Conservation (phyloP, 2,888 invertebrate genomes). For the Mystacides longicornis region DNA sequence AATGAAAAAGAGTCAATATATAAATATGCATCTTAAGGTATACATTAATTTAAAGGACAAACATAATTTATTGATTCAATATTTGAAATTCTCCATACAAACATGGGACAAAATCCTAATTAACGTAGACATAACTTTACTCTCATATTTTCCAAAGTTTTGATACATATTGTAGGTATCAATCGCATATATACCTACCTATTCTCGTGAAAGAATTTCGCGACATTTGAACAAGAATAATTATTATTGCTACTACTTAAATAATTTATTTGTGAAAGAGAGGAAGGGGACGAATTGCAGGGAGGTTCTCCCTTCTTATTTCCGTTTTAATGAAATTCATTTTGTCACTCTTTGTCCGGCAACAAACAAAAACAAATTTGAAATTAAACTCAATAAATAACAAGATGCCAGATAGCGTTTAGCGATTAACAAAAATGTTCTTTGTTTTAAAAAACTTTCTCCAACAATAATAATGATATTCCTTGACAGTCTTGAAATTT, state of each 20-base stretch:
- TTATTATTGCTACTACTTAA: constrained; percentile 2
- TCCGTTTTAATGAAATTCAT: not conserved
- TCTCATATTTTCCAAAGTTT: too few relatives aligned
- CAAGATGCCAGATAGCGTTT: not conserved
- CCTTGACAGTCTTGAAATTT: not conserved
- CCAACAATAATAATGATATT: not conserved
- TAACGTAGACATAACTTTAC: too few relatives aligned
- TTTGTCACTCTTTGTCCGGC: not conserved
- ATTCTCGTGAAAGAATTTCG: too few relatives aligned
- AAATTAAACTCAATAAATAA: constrained; percentile 1
- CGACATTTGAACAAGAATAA: too few relatives aligned
- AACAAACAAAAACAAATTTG: constrained; percentile 1
- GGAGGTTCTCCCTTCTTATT: not conserved
- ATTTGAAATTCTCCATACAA: too few relatives aligned
- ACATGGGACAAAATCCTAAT: too few relatives aligned
- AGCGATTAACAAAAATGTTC: constrained; percentile 1
- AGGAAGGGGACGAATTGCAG: not conserved
- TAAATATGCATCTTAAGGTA: too few relatives aligned
- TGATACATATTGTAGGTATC: too few relatives aligned
- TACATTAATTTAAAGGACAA: too few relatives aligned
- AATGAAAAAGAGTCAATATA: too few relatives aligned
- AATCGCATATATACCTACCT: too few relatives aligned
- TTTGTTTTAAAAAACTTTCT: not conserved
- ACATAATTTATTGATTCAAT: too few relatives aligned
- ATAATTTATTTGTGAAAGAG: not conserved